A percentile compares a stretch with the other conserved stretches of the same genome.
These are phyloP conservation scores for Blastomussa wellsi DNA, from an alignment of 92 coral and sea anemone genomes.

Conservation along the genomic window DNA sequence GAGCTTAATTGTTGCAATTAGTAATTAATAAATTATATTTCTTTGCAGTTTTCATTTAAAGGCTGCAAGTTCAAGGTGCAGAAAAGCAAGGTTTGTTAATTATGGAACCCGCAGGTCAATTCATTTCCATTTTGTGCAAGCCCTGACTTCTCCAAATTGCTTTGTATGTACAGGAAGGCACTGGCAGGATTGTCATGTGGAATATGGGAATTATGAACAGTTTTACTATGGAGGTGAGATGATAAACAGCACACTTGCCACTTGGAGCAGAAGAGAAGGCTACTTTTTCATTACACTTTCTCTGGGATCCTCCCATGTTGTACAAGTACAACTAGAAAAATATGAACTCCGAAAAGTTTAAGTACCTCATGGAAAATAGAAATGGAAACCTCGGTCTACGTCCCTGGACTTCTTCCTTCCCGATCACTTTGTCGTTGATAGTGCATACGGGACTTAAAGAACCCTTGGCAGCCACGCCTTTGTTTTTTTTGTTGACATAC, in stretches of 20 bases:
- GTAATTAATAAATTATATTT: background rate
- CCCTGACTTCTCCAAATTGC: background rate
- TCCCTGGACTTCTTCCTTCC: no score
- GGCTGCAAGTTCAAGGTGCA: conserved; percentile 94
- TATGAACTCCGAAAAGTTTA: no score
- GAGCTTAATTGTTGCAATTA: background rate
- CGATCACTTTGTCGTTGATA: no score
- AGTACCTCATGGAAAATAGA: no score
- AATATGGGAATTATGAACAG: conserved; percentile 86
- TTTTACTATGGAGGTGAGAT: conserved; percentile 82
- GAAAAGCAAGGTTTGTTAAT: conserved; percentile 83
- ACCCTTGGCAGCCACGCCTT: no score
- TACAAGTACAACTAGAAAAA: no score
- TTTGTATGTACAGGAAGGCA: conserved; percentile 69
- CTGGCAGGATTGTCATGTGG: conserved; percentile 97
- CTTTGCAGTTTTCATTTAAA: conserved; percentile 64
- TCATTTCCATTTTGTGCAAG: background rate
- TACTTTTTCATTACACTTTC: no score
- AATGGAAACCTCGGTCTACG: no score
- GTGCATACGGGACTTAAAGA: no score
- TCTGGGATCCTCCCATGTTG: no score
- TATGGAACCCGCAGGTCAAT: background rate
- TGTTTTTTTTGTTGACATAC: no score
- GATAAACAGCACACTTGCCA: background rate
- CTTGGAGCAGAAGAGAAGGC: no score